Base-by-base conservation (phyloP, 2,888 invertebrate species). In the Rugalucina vietnamica region DNA sequence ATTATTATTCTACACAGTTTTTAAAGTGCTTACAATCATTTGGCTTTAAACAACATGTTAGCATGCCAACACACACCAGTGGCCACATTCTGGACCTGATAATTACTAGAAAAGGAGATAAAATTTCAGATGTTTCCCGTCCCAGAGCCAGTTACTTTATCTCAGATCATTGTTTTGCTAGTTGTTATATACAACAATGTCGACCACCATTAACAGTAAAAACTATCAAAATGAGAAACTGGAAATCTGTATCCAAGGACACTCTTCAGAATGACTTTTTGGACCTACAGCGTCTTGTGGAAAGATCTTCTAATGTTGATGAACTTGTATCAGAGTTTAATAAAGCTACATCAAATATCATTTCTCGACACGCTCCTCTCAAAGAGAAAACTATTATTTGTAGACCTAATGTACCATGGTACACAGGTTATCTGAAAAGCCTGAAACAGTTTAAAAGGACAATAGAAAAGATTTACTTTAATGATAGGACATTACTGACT, bases 361-460 rank as follows among this genome's bases (percentile, higher is more conserved):
- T 60, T 84, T 18, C 57, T 12, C 81, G 75, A 32, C 70, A 75
- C 76, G 81, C 75, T 24, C 79, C 77, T 29, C 50, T 79, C 21
- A 79, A 79, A 71, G 83, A 76, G 72, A 79, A 73, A 79, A 49
- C 69, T 36, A 60, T 79, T 75, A 5, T 82, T n/a, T 78, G 78
- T 74, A 65, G 78, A 75, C 69, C 74, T 27, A 72, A 65, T 65
- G 76, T 77, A 14, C 77, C 82, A 27, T 82, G 82, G 82, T 82
- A 78, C 34, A 78, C 82, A 69, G 29, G 57, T 21, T 82, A 82
- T 24, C 29, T 82, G n/a, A 82, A 50, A 73, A 50, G 24, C 10
- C 77, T 82, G 10, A 82, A 82, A 43, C 73, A 82, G 32, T 82
- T 54, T 27, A 82, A 74, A 78, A 72, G 70, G 69, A 24, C 54